Evolutionary conservation across 2,113 vertebrate genomes (phyloP).

Genomic region (Colossoma macropomum): DNA sequence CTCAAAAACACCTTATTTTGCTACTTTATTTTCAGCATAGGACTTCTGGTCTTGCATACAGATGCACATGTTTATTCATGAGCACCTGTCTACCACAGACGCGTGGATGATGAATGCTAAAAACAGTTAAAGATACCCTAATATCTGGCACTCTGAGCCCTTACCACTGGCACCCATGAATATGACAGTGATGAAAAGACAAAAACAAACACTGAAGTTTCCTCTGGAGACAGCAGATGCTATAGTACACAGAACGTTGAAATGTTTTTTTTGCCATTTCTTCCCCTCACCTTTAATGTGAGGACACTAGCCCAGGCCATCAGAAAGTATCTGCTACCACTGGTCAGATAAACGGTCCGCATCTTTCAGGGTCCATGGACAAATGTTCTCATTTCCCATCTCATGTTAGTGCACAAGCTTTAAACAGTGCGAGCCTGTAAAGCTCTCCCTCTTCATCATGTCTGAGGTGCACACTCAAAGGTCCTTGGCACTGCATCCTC

Average conservation of each 20-base stretch:
- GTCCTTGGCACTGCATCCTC: neutral
- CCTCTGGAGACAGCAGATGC: conserved; percentile 10
- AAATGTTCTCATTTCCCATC: neutral
- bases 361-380: neutral
- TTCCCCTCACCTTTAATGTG: neutral
- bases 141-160: conserved; percentile 16
- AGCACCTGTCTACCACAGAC: conserved; percentile 34
- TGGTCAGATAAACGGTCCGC: neutral
- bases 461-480: neutral
- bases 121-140: conserved; percentile 23
- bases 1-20: neutral
- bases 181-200: neutral
- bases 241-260: conserved; percentile 12
- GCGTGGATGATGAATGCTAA: conserved; percentile 6
- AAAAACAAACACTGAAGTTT: conserved; percentile 11
- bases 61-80: conserved; percentile 53
- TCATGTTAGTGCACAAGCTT: neutral
- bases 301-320: neutral
- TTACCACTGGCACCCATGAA: conserved; percentile 22
- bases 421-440: neutral
- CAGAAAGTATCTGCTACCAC: neutral
- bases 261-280: neutral
- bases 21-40: conserved; percentile 14
- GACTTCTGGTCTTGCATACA: conserved; percentile 25
- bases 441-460: neutral